Percentiles rank a stretch among this genome's conserved stretches.
These are phyloP conservation scores for Nebria brevicollis DNA, from an alignment of 2,888 invertebrate genomes.

Conservation along the genomic window DNA sequence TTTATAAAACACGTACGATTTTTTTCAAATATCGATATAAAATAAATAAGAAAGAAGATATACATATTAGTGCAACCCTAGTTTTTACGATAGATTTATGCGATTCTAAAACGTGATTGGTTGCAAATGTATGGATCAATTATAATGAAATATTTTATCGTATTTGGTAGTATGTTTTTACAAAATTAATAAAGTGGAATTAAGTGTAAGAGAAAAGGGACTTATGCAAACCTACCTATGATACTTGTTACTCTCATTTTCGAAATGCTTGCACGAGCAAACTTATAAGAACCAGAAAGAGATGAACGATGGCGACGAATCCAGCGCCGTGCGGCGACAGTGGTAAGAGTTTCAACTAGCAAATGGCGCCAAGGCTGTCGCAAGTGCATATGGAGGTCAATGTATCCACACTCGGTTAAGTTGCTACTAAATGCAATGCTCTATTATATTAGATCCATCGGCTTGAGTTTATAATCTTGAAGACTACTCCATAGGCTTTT, in stretches of 20 bases:
- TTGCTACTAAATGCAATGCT: conserved; percentile 40
- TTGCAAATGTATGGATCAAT: neutral
- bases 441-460: conserved; percentile 18
- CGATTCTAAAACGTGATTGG: no score
- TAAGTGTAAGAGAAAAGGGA: conserved; percentile 9
- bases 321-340: conserved; percentile 26
- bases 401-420: conserved; percentile 23
- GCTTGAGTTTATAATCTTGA: neutral
- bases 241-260: conserved; percentile 43
- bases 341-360: conserved; percentile 32
- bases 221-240: conserved; percentile 38
- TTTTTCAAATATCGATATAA: no score
- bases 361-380: conserved; percentile 47
- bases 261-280: conserved; percentile 8
- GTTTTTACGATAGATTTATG: no score
- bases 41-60: no score
- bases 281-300: neutral
- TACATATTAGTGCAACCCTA: no score
- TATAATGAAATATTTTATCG: neutral
- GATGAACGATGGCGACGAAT: conserved; percentile 15
- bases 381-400: conserved; percentile 47
- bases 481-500: neutral
- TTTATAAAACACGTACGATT: no score
- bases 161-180: neutral
- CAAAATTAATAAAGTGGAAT: neutral